A percentile compares a stretch with the other conserved stretches of the same genome.
Evolutionary conservation across 2,113 vertebrate species (phyloP).

Genomic region (Thamnophis sirtalis): DNA sequence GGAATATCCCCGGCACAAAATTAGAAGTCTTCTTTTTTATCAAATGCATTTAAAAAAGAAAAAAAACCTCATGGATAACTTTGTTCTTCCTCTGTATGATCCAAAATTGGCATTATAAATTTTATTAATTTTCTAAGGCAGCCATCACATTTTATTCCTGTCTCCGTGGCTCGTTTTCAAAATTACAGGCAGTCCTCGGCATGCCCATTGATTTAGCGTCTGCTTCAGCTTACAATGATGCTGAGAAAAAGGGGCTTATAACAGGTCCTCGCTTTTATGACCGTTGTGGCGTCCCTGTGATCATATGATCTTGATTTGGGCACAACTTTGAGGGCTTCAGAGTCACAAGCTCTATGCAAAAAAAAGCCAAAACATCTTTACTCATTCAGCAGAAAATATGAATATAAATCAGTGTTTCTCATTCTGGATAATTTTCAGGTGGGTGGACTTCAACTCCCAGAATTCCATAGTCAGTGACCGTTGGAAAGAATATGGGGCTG

Average conservation of each 20-base stretch:
- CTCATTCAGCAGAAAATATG: background rate
- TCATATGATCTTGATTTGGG: background rate
- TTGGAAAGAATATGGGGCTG: background rate
- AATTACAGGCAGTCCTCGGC: background rate
- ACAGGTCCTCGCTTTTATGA: background rate
- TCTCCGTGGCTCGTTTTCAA: background rate
- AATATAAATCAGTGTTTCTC: background rate
- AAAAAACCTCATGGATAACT: background rate
- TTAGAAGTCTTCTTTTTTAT: background rate
- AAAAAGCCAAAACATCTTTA: no score
- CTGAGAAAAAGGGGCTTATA: background rate
- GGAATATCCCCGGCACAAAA: background rate
- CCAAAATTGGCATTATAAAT: background rate
- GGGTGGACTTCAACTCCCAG: background rate
- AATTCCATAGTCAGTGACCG: background rate
- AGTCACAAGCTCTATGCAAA: background rate
- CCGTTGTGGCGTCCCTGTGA: fast-evolving
- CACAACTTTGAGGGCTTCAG: background rate
- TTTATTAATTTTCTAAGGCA: background rate
- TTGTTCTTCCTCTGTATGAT: background rate
- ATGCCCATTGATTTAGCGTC: background rate
- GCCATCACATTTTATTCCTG: background rate
- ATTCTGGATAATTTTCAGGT: background rate
- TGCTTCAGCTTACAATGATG: background rate
- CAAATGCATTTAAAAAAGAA: background rate